Conservation (phyloP, 1,140 invertebrate genomes). For the Notospermus geniculatus region DNA sequence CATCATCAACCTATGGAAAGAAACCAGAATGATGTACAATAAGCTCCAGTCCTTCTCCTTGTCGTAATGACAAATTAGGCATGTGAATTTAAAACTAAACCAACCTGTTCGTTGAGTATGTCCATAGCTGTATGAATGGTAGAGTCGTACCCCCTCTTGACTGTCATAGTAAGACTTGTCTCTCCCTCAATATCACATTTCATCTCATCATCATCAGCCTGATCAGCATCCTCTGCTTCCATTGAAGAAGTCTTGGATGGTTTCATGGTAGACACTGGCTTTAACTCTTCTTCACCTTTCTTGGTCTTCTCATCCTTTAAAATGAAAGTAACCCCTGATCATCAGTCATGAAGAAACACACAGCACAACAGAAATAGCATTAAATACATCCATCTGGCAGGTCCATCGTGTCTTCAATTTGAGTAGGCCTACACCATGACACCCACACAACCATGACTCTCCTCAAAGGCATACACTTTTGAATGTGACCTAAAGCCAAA, state of each 20-base stretch:
- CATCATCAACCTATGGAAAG: slow-evolving; percentile 28
- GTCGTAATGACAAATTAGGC: no score
- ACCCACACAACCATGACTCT: no score
- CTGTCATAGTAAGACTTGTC: slow-evolving; percentile 65
- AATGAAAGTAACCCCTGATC: neutral
- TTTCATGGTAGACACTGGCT: slow-evolving; percentile 11
- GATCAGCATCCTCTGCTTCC: slow-evolving; percentile 18
- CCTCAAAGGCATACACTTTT: no score
- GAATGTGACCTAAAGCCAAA: no score
- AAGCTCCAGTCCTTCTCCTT: no score
- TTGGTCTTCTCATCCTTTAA: slow-evolving; percentile 60
- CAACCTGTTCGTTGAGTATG: neutral
- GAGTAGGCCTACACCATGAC: no score
- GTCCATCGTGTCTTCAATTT: no score
- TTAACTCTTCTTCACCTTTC: slow-evolving; percentile 50
- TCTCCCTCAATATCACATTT: slow-evolving; percentile 74
- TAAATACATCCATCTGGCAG: no score
- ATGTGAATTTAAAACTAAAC: no score
- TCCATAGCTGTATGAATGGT: slow-evolving; percentile 63
- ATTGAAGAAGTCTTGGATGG: slow-evolving; percentile 2
- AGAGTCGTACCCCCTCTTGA: slow-evolving; percentile 68
- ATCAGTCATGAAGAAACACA: no score
- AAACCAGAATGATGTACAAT: neutral
- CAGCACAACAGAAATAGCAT: no score
- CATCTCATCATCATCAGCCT: slow-evolving; percentile 37